phyloP scores from a whole-genome alignment of 2,888 invertebrate genomes.

The Diarsia mendica region DNA sequence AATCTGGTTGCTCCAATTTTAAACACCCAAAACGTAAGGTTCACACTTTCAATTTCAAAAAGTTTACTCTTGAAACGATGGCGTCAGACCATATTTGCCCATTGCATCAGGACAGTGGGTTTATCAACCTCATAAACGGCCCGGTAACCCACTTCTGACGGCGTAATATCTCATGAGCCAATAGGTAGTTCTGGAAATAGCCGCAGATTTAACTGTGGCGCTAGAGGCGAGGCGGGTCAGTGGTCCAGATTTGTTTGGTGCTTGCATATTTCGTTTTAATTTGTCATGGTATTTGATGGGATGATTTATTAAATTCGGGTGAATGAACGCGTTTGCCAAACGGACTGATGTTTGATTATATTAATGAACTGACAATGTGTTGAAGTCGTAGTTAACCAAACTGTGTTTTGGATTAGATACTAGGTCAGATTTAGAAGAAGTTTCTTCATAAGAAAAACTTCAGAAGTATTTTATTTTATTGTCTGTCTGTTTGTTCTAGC shows the following conservation, averaged over 20 bases:
- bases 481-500: too few relatives aligned
- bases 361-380: not conserved
- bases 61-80: slow-evolving; percentile 2
- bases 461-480: too few relatives aligned
- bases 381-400: not conserved
- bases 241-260: slow-evolving; percentile 16
- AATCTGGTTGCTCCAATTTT: not conserved
- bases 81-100: slow-evolving; percentile 28
- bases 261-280: not conserved
- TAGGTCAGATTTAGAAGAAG: not conserved
- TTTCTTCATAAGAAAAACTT: too few relatives aligned
- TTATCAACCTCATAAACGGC: slow-evolving; percentile 53
- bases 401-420: not conserved
- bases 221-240: slow-evolving; percentile 35
- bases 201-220: slow-evolving; percentile 49
- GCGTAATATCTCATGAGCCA: slow-evolving; percentile 52
- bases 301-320: not conserved
- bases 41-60: slow-evolving; percentile 10
- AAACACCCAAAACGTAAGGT: not conserved
- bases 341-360: not conserved
- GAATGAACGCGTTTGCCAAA: not conserved
- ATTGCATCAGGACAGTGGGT: slow-evolving; percentile 54
- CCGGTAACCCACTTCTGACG: slow-evolving; percentile 44
- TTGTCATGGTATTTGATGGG: slow-evolving; percentile 2
- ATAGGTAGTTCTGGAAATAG: slow-evolving; percentile 52